Evolutionary conservation across 2,888 invertebrate species (phyloP), one percentile per base, ranked within the genome.

Genomic region (Sinelater perroti): DNA sequence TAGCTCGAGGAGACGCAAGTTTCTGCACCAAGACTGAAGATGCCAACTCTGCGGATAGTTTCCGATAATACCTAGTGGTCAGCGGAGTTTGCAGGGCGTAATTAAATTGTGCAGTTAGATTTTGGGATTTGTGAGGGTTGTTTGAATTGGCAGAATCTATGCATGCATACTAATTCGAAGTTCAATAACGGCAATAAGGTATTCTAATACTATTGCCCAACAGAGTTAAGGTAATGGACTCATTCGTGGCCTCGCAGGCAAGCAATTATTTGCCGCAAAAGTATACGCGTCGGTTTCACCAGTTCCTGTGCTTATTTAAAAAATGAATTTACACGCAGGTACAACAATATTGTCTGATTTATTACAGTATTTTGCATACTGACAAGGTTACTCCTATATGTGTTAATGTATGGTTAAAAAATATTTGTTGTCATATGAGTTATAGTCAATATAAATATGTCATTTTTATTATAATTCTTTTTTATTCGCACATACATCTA

Each of bases 31-130:
- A 51, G 62, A 63, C 65, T 69, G 69, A 72, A 76, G 76, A 76
- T 71, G 77, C 73, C 70, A 72, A 75, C 69, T 75, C 73, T 64
- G 68, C 74, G 72, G 75, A 77, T 77, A 77, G 76, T 77, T 77
- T 73, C 73, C 71, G 69, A 74, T 76, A 77, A 76, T 76, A 76
- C 75, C 76, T 75, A 73, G 73, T 75, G 77, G 77, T 76, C 76
- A 76, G 68, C 68, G 67, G 60, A 70, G 71, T 70, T 70, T 68
- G 67, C 72, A 67, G 71, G 70, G 68, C 70, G 76, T 77, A 76
- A 76, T 76, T 76, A 76, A 76, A 76, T 77, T 75, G 76, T 75
- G 75, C 75, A 73, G 69, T 75, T 67, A 70, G 67, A 73, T 70
- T 71, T 67, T 60, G 66, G 70, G 70, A 71, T 70, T 70, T 71